Evolutionary conservation across 2,797 vertebrate genomes (phyloP).

Genomic region (Enteromius viviparus): DNA sequence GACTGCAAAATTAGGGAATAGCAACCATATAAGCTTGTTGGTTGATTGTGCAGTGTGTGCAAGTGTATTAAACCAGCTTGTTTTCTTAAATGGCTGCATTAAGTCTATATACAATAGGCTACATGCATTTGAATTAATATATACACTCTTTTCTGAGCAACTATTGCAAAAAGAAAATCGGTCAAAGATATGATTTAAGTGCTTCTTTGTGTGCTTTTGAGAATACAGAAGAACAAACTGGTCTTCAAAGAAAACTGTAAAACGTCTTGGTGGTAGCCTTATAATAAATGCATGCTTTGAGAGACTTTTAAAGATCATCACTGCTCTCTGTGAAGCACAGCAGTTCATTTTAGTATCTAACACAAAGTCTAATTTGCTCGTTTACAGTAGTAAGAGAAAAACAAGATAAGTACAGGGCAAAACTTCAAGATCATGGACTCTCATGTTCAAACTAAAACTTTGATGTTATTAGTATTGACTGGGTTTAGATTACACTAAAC

Average conservation of each 20-base stretch:
- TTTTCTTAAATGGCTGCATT: background rate
- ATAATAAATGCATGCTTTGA: background rate
- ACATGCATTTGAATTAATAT: background rate
- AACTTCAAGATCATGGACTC: background rate
- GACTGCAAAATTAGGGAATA: background rate
- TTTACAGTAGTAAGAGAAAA: background rate
- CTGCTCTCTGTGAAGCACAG: background rate
- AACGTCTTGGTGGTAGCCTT: background rate
- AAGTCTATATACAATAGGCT: background rate
- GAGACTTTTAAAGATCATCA: background rate
- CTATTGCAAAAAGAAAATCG: background rate
- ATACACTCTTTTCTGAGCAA: background rate
- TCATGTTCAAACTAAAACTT: constrained; percentile 2
- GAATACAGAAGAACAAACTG: background rate
- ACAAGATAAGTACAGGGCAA: background rate
- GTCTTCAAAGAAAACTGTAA: background rate
- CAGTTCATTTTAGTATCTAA: background rate
- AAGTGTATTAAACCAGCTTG: background rate
- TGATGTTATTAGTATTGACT: constrained; percentile 33
- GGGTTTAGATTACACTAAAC: background rate
- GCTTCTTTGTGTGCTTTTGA: background rate
- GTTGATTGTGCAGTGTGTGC: background rate
- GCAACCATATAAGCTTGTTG: background rate
- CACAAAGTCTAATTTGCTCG: background rate
- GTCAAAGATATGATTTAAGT: background rate